Base-by-base conservation (phyloP, 2,888 invertebrate genomes). In the Drosophila ezoana region DNA sequence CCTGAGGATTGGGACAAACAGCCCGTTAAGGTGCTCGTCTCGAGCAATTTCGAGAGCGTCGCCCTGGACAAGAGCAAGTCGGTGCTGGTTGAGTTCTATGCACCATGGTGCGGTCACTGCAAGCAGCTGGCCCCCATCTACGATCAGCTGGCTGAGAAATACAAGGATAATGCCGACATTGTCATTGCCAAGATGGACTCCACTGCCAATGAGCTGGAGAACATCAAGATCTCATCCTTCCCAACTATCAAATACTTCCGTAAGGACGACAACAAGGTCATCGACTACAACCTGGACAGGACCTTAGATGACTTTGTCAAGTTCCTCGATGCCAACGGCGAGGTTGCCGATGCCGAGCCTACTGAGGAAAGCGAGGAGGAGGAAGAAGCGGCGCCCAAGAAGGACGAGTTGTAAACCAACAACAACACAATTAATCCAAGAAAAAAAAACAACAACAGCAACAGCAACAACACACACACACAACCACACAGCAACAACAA, bases 21-120 rank as follows among this genome's bases (percentile, higher is more conserved):
- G 84, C 96, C 98, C 58, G 99, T 99, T 69, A 99, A 98, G 93
- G 93, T 93, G 48, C 95, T 99, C 64, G 99, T 99, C 60, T 96
- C 98, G 75, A 96, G 95, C 91, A 99, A 99, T 94, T 99, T 99
- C 92, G 97, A 98, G 87, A 95, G 96, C 81, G 96, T 99, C 81
- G 99, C 95, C 52, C 94, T 96, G 78, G 96, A 99, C 92, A 94
- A 94, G 87, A 94, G 93, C 80, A 99, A 99, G 94, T 95, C 96
- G 90, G 99, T 99, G 52, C 95, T 99, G 65, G 99, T 99, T 76
- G 99, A 99, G 94, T 99, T 99, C 94, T 99, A 99, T 93, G 99
- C 99, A 57, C 99, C 99, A 69, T 99, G 99, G 99, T 97, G 97
- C 93, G 98, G 98, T 69, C 99, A 99, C 93, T 99, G 99, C 95